Conservation (phyloP, 2,888 invertebrate genomes). For the Amphipyra tragopoginis region DNA sequence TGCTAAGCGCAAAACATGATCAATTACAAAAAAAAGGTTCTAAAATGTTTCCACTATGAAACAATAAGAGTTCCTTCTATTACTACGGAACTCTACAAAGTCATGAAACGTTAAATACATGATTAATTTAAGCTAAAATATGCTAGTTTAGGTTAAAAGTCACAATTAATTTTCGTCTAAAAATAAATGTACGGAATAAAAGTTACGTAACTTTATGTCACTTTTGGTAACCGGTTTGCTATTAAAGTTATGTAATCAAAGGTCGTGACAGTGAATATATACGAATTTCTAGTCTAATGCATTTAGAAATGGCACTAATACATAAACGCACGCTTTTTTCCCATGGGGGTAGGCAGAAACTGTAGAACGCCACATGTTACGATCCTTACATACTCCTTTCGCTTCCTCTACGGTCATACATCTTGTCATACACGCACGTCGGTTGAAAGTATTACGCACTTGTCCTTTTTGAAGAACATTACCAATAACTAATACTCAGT, state of each 20-base stretch:
- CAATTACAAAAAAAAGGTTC: too few relatives aligned
- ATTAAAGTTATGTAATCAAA: background rate
- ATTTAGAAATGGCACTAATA: background rate
- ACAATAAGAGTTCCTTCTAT: background rate
- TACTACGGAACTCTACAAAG: background rate
- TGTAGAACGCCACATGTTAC: too few relatives aligned
- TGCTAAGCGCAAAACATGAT: too few relatives aligned
- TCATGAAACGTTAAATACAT: slow-evolving; percentile 7
- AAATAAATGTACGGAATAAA: background rate
- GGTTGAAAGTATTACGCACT: too few relatives aligned
- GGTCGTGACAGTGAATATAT: background rate
- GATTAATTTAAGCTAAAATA: slow-evolving; percentile 24
- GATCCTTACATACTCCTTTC: too few relatives aligned
- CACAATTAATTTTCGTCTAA: slow-evolving; percentile 4
- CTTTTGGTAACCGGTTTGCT: background rate
- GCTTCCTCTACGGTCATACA: too few relatives aligned
- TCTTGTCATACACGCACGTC: too few relatives aligned
- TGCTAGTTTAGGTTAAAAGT: slow-evolving; percentile 11
- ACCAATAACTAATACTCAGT: too few relatives aligned
- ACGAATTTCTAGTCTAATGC: background rate
- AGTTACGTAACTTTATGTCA: background rate
- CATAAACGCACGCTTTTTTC: too few relatives aligned
- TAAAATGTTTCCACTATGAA: too few relatives aligned
- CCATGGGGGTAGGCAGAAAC: too few relatives aligned
- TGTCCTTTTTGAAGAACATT: too few relatives aligned